Conservation (phyloP, 2,888 invertebrate species). For the Prionchulus punctatus region DNA sequence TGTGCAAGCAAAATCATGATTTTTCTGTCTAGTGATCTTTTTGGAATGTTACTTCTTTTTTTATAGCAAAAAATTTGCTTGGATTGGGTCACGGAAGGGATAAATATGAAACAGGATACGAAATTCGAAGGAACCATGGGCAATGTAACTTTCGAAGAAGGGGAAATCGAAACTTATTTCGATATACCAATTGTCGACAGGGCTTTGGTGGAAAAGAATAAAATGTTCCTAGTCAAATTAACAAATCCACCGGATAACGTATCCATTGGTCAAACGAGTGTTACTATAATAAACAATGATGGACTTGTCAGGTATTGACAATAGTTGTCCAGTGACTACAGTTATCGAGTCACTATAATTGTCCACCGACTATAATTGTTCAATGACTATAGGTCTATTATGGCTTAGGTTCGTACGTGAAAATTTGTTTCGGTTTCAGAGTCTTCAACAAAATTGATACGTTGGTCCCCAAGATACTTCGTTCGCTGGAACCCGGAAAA, state of each 20-base stretch:
- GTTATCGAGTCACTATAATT: too few species aligned
- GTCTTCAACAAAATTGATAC: constrained; percentile 40
- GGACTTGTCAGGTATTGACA: too few species aligned
- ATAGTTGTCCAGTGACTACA: too few species aligned
- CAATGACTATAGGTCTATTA: too few species aligned
- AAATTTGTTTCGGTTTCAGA: neutral
- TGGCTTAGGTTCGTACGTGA: too few species aligned
- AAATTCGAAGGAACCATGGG: constrained; percentile 43
- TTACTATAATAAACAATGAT: constrained; percentile 42
- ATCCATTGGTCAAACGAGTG: too few species aligned
- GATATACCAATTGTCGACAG: constrained; percentile 43
- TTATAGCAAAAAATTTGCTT: too few species aligned
- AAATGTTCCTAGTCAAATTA: constrained; percentile 44
- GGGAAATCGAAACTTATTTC: constrained; percentile 38
- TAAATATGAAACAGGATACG: constrained; percentile 40
- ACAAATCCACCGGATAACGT: constrained; percentile 35
- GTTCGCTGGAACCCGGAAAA: constrained; percentile 40
- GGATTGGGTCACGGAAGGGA: constrained; percentile 42
- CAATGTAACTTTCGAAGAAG: constrained; percentile 37
- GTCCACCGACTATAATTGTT: too few species aligned
- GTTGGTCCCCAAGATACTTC: constrained; percentile 23
- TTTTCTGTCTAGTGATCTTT: too few species aligned
- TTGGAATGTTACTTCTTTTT: too few species aligned
- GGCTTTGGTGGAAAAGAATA: constrained; percentile 42
- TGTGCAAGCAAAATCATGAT: constrained; percentile 37